These are phyloP conservation scores for Phyllotreta striolata DNA, from an alignment of 2,888 invertebrate species.

Conservation along the genomic window DNA sequence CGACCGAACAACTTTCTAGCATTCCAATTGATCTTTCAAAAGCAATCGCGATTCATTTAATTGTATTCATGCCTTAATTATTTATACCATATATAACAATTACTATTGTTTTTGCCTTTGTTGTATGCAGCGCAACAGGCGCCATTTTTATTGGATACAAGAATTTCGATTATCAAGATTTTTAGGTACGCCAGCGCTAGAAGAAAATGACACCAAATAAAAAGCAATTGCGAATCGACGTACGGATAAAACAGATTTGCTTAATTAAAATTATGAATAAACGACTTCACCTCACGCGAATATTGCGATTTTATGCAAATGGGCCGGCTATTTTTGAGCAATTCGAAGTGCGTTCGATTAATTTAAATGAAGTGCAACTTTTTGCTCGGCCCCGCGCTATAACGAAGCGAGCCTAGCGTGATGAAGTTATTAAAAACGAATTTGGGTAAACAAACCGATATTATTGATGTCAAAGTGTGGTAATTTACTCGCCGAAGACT, in stretches of 20 bases:
- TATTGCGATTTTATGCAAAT: conserved; percentile 52
- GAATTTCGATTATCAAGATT: no score
- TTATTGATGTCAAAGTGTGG: conserved; percentile 17
- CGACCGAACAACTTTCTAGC: conserved; percentile 53
- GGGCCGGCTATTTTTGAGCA: conserved; percentile 36
- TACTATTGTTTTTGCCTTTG: conserved; percentile 13
- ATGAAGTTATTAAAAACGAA: conserved; percentile 41
- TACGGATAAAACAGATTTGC: conserved; percentile 38
- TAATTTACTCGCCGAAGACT: conserved; percentile 17
- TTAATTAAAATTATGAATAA: conserved; percentile 54
- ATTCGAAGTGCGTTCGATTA: conserved; percentile 44
- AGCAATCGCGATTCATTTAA: conserved; percentile 15
- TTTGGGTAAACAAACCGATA: conserved; percentile 26
- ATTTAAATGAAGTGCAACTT: conserved; percentile 45
- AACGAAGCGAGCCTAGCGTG: conserved; percentile 40
- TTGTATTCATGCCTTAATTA: conserved; percentile 16
- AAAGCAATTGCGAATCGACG: conserved; percentile 20
- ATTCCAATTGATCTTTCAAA: conserved; percentile 50
- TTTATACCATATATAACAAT: conserved; percentile 5
- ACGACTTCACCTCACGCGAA: conserved; percentile 52
- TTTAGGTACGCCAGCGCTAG: background rate
- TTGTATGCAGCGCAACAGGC: no score
- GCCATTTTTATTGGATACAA: no score
- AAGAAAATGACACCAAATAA: conserved; percentile 3
- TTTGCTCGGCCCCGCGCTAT: conserved; percentile 39